Conservation (phyloP, 2,888 invertebrate species). For the Oscheius sp. region DNA sequence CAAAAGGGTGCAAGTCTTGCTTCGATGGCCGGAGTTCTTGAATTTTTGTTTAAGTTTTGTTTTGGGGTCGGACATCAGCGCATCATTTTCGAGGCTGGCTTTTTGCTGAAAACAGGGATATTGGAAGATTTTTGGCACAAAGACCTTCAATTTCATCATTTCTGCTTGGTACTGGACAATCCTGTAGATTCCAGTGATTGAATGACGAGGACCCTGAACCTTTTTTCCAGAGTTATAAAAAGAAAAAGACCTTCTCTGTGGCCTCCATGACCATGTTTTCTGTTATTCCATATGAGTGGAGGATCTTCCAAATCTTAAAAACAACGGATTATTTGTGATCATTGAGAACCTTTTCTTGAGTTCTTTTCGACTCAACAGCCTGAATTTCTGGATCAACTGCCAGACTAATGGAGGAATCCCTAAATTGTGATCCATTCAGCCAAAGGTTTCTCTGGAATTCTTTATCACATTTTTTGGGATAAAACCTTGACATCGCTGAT, state of each 20-base stretch:
- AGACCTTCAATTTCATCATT: slow-evolving; percentile 11
- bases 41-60: slow-evolving; percentile 19
- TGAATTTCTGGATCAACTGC: slow-evolving; percentile 67
- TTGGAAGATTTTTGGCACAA: not conserved
- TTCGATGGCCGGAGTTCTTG: slow-evolving; percentile 38
- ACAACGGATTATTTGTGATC: not conserved
- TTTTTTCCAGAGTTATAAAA: no score
- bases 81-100: slow-evolving; percentile 16
- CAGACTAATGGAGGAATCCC: slow-evolving; percentile 70
- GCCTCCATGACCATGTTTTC: slow-evolving; percentile 76
- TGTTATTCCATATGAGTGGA: slow-evolving; percentile 74
- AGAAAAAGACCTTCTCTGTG: slow-evolving; percentile 72
- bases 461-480: no score
- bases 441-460: slow-evolving; percentile 75
- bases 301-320: slow-evolving; percentile 25
- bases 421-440: slow-evolving; percentile 73
- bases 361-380: slow-evolving; percentile 47
- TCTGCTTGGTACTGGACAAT: slow-evolving; percentile 75
- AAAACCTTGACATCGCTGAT: slow-evolving; percentile 71
- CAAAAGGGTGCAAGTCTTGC: slow-evolving; percentile 59
- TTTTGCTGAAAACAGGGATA: slow-evolving; percentile 21
- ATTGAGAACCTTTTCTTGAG: slow-evolving; percentile 54
- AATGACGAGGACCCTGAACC: slow-evolving; percentile 77
- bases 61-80: slow-evolving; percentile 12
- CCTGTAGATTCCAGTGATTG: slow-evolving; percentile 80